Conservation (phyloP, 2,888 invertebrate genomes). For the Sinotaia quadrata region DNA sequence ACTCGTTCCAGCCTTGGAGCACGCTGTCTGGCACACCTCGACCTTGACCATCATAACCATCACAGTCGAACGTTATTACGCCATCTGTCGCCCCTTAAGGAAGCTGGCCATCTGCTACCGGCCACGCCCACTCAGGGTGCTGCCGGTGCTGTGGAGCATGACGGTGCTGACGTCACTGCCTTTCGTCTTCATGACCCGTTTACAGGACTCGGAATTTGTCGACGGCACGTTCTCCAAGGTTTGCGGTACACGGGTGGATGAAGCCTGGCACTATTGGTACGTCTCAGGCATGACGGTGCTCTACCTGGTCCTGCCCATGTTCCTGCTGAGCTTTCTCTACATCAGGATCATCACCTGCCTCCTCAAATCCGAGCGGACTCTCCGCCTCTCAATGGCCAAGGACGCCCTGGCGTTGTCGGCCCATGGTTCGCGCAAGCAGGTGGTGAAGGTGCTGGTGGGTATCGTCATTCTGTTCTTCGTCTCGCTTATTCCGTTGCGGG, state of each 20-base stretch:
- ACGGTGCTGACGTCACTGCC: slow-evolving; percentile 76
- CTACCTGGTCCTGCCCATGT: slow-evolving; percentile 89
- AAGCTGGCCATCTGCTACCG: slow-evolving; percentile 75
- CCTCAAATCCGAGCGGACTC: background rate
- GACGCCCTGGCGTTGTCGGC: slow-evolving; percentile 16
- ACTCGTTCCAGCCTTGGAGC: slow-evolving; percentile 91
- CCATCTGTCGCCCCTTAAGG: slow-evolving; percentile 88
- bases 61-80: slow-evolving; percentile 90
- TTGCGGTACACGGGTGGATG: slow-evolving; percentile 68
- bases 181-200: slow-evolving; percentile 85
- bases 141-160: slow-evolving; percentile 68
- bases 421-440: slow-evolving; percentile 49
- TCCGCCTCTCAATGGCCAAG: background rate
- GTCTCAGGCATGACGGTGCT: slow-evolving; percentile 85
- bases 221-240: slow-evolving; percentile 81
- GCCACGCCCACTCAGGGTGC: slow-evolving; percentile 66
- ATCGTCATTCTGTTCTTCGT: slow-evolving; percentile 84
- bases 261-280: slow-evolving; percentile 85
- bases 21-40: slow-evolving; percentile 92
- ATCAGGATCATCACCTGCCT: slow-evolving; percentile 70
- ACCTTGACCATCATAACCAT: slow-evolving; percentile 93
- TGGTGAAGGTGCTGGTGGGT: background rate
- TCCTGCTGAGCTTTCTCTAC: slow-evolving; percentile 86
- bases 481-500: slow-evolving; percentile 89
- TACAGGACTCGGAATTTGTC: slow-evolving; percentile 81